Base-by-base conservation (phyloP, 1,140 invertebrate genomes). In the Lamellibrachia luymesi region DNA sequence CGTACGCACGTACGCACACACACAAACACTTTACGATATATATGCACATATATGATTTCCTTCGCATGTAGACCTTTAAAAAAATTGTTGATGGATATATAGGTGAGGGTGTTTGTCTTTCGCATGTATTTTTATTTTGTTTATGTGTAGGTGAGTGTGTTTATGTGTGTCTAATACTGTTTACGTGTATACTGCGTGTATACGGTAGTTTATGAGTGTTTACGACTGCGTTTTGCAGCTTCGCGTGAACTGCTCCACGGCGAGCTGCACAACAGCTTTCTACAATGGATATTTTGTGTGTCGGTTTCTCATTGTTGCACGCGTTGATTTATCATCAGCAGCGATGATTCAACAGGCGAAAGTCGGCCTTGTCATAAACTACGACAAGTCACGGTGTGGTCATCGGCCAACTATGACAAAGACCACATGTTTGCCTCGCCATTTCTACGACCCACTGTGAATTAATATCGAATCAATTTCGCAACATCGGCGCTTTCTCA, bases 381-480 rank as follows among this genome's bases (percentile, higher is more conserved):
- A 10, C 25, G 64, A 80, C 64, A 80, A 22, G 64, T 22, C 64
- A 80, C 2, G 13, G 64, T 10, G 13, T 80, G 64, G 64, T 80
- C 64, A 80, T 17, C 6, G 64, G 25, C 13, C 64, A 8, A 80
- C 13, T 10, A 80, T 80, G 64, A 80, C 64, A 80, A 4, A 80
- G 64, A 80, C 64, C 64, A 80, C 64, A 80, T 80, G 64, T 80
- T 22, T 22, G 64, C 64, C 64, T 80, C 64, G 64, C 64, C 64
- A 80, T 80, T 80, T 80, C 1, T 80, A 80, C 64, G 64, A 80
- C 64, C 64, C 13, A 80, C 64, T 80, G 64, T 80, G 64, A 80
- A 80, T 80, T 80, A 80, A 80, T 80, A 80, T 80, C 64, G 64
- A 80, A 80, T 80, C 64, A 80, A 80, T 80, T 80, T 80, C 64